Evolutionary conservation across 2,888 invertebrate genomes (phyloP), one percentile per base, ranked within the genome.

Genomic region (Ctenicera cuprea): DNA sequence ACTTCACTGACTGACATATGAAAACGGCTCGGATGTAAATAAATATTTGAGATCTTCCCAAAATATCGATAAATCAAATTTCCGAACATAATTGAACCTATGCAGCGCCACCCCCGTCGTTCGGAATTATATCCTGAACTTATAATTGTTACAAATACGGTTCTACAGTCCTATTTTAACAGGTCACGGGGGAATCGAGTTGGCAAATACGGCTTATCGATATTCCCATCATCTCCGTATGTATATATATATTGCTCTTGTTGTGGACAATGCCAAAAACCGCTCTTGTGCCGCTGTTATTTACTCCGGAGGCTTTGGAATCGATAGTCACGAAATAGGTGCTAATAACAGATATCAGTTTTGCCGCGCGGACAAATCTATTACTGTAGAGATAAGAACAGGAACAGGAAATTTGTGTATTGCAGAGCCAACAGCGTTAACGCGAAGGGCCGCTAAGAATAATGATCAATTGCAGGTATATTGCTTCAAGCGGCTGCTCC

Each of bases 161-260:
- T 72, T 74, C 77, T 79, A 77, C 73, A 75, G 77, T 79, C 76
- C 78, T 75, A 80, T 79, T 78, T 78, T 79, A 80, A 80, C 79
- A 79, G 80, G 79, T 76, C 80, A 76, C 77, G 65, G 45, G 80
- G 80, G 81, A 80, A 74, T 73, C 75, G 79, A 80, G 74, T 79
- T 79, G 76, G 79, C 79, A 79, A 77, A 78, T 75, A 77, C 74
- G 43, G 80, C 78, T 80, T 80, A 81, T 80, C 80, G 79, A 78
- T 78, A 77, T 78, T 76, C 75, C 76, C 74, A 78, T 78, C 77
- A 59, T 70, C 61, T 76, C 73, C 65, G 71, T 75, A 78, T 77
- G 77, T 79, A 57, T 79, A 74, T 77, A 78, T 79, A 57, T 79
- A 74, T 65, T 33, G 62, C 43, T 61, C 71, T 74, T 77, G 71